These are phyloP conservation scores for Spinus pinus DNA, from an alignment of 2,797 vertebrate genomes.

Conservation along the genomic window DNA sequence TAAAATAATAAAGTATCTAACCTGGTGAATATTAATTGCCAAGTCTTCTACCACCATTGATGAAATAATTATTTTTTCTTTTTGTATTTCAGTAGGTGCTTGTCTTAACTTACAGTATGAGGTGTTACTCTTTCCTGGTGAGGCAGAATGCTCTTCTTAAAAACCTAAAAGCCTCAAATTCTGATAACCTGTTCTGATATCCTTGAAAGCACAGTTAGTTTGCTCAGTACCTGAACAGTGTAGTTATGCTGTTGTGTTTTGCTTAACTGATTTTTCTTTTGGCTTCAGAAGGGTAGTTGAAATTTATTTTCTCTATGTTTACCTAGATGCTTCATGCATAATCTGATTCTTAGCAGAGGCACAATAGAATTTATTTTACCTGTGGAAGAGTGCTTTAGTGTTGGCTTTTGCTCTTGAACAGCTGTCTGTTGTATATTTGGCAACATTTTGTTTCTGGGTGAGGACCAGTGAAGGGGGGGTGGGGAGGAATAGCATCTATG, in stretches of 20 bases:
- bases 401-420: slow-evolving; percentile 23
- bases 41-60: background rate
- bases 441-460: slow-evolving; percentile 9
- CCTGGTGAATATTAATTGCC: background rate
- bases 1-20: background rate
- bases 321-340: background rate
- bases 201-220: background rate
- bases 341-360: slow-evolving; percentile 1
- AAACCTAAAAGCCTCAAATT: background rate
- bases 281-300: background rate
- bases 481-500: background rate
- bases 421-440: slow-evolving; percentile 31
- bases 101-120: background rate
- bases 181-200: background rate
- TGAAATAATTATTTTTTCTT: background rate
- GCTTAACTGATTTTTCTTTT: background rate
- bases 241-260: background rate
- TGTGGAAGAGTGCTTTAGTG: background rate
- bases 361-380: slow-evolving; percentile 42
- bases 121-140: background rate
- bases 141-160: background rate
- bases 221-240: background rate
- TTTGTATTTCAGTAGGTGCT: background rate
- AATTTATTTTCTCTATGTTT: slow-evolving; percentile 35
- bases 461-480: background rate